A percentile compares a stretch with the other conserved stretches of the same genome.
Conservation (phyloP, 2,113 vertebrate genomes). For the Cryptomyrus ogoouensis region DNA sequence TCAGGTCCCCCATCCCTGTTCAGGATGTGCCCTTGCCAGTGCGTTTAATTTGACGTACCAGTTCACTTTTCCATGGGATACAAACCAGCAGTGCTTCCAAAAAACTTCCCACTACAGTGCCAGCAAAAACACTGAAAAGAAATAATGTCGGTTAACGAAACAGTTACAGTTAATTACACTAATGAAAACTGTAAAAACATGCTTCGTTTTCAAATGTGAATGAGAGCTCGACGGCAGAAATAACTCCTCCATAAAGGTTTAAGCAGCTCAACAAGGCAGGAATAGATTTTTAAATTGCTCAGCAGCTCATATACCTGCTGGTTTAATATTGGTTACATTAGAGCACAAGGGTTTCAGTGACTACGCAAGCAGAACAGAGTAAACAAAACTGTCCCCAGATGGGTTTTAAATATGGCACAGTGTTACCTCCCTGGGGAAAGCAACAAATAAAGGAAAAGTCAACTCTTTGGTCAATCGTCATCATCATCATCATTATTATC, state of each 20-base stretch:
- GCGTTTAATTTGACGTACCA: background rate
- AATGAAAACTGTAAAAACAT: background rate
- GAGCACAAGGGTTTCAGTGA: background rate
- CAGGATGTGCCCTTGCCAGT: background rate
- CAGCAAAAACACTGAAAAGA: background rate
- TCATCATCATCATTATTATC: background rate
- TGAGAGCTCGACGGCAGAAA: background rate
- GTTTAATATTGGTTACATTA: conserved; percentile 6
- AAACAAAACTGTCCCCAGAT: background rate
- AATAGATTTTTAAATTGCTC: conserved; percentile 12
- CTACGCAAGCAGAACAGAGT: background rate
- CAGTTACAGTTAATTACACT: background rate
- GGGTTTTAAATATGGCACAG: background rate
- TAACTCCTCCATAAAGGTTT: conserved; percentile 1
- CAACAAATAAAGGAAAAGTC: background rate
- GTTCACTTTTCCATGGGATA: background rate
- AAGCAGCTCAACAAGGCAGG: background rate
- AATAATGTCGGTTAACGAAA: background rate
- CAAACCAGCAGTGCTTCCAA: too few species aligned
- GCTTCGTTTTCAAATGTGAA: background rate
- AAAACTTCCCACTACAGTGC: background rate
- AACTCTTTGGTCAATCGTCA: background rate
- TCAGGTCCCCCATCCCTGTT: too few species aligned
- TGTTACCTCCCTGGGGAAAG: background rate
- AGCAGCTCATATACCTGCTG: background rate